Conservation (phyloP, 2,888 invertebrate species). For the Sphecodes monilicornis region DNA sequence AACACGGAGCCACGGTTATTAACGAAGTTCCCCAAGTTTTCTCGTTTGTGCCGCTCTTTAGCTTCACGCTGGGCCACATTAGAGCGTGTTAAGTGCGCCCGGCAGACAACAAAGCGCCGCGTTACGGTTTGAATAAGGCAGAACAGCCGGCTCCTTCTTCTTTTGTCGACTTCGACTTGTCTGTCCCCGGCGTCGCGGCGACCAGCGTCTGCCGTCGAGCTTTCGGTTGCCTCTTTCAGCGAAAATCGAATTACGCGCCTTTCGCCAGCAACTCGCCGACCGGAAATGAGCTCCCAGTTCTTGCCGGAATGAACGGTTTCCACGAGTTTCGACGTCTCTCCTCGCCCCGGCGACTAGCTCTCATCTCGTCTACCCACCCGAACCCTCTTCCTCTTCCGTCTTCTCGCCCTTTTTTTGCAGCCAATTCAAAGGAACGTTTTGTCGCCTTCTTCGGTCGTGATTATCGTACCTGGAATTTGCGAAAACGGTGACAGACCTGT, state of each 20-base stretch:
- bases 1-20: slow-evolving; percentile 60
- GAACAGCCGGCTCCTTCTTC: slow-evolving; percentile 40
- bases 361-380: slow-evolving; percentile 4
- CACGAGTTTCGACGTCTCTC: slow-evolving; percentile 43
- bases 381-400: not conserved
- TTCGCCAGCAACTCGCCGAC: slow-evolving; percentile 59
- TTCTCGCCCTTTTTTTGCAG: not conserved
- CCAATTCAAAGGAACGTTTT: not conserved
- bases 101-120: slow-evolving; percentile 10
- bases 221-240: slow-evolving; percentile 68
- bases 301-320: slow-evolving; percentile 61
- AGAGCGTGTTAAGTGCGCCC: slow-evolving; percentile 38
- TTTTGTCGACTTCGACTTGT: slow-evolving; percentile 54
- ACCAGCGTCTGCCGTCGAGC: slow-evolving; percentile 15
- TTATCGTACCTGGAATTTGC: not conserved
- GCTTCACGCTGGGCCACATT: slow-evolving; percentile 38
- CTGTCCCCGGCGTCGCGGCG: not conserved
- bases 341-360: not conserved
- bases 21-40: slow-evolving; percentile 69
- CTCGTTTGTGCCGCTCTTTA: slow-evolving; percentile 60
- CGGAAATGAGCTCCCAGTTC: slow-evolving; percentile 77
- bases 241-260: slow-evolving; percentile 77
- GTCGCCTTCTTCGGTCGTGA: not conserved
- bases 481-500: not conserved
- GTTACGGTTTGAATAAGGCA: slow-evolving; percentile 49